phyloP scores from a whole-genome alignment of 2,888 invertebrate species.

The Rhagophthalmus giganteus region DNA sequence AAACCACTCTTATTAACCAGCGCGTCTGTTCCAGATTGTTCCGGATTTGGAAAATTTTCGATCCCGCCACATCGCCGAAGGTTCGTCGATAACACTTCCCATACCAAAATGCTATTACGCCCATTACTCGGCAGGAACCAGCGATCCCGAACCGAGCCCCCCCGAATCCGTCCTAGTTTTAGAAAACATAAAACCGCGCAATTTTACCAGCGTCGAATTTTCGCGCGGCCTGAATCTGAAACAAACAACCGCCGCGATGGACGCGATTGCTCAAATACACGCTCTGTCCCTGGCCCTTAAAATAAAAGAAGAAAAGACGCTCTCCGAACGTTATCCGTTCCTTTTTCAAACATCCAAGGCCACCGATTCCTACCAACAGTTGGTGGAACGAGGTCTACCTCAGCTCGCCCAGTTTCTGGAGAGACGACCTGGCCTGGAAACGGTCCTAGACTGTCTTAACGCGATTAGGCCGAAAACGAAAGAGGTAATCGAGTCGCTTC shows the following conservation, averaged over 20 bases:
- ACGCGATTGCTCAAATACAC: conserved; percentile 73
- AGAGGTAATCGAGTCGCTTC: conserved; percentile 69
- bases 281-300: conserved; percentile 70
- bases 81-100: conserved; percentile 61
- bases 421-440: conserved; percentile 65
- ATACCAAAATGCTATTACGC: conserved; percentile 73
- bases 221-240: conserved; percentile 67
- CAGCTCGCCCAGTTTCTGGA: conserved; percentile 74
- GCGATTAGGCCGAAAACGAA: conserved; percentile 68
- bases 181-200: conserved; percentile 70
- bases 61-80: conserved; percentile 52
- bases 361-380: conserved; percentile 77
- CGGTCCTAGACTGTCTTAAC: conserved; percentile 64
- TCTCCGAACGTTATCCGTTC: conserved; percentile 65
- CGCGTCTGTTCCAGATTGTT: conserved; percentile 62
- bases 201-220: conserved; percentile 69
- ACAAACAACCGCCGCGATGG: conserved; percentile 70
- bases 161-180: conserved; percentile 73
- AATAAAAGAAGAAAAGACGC: conserved; percentile 57
- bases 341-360: conserved; percentile 78
- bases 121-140: conserved; percentile 60
- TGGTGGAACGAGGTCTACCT: conserved; percentile 76
- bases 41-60: conserved; percentile 70
- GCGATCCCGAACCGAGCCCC: conserved; percentile 53
- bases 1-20: neutral